These are phyloP conservation scores for Brenthis daphne DNA, from an alignment of 2,888 invertebrate genomes.

Conservation along the genomic window DNA sequence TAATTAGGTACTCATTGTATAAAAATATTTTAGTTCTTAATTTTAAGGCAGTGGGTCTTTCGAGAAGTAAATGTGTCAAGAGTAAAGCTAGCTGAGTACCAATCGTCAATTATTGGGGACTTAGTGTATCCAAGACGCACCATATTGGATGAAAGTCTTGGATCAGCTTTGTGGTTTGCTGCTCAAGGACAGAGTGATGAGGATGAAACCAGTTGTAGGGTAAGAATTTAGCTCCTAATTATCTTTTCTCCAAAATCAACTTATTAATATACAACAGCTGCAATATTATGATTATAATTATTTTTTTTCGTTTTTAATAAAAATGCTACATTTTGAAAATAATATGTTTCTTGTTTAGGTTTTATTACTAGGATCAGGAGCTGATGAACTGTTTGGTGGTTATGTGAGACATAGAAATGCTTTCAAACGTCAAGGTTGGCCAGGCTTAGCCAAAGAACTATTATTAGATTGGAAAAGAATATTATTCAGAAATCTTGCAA, in stretches of 20 bases:
- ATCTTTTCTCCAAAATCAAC: too few relatives aligned
- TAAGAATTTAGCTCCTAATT: constrained; percentile 52
- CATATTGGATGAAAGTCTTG: constrained; percentile 97
- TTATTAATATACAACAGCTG: too few relatives aligned
- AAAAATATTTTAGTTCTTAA: background rate
- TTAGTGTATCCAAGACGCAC: constrained; percentile 93
- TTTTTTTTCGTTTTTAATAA: background rate
- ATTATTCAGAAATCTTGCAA: constrained; percentile 93
- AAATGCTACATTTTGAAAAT: background rate
- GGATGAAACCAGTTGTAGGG: constrained; percentile 84
- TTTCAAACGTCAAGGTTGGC: constrained; percentile 81
- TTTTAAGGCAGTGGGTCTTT: constrained; percentile 89
- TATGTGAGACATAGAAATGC: constrained; percentile 93
- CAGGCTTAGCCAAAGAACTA: constrained; percentile 83
- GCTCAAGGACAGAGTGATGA: constrained; percentile 85
- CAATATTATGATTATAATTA: too few relatives aligned
- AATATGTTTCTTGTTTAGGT: constrained; percentile 75
- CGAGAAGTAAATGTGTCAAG: constrained; percentile 89
- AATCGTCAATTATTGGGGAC: constrained; percentile 85
- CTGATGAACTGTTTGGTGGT: constrained; percentile 98
- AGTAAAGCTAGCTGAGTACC: constrained; percentile 83
- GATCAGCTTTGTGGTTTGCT: constrained; percentile 98
- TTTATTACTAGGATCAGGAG: constrained; percentile 94
- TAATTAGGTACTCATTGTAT: background rate
- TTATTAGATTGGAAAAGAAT: constrained; percentile 92